A percentile compares a stretch with the other conserved stretches of the same genome.
Evolutionary conservation across 2,113 vertebrate genomes (phyloP).

Genomic region (Megalops atlanticus): DNA sequence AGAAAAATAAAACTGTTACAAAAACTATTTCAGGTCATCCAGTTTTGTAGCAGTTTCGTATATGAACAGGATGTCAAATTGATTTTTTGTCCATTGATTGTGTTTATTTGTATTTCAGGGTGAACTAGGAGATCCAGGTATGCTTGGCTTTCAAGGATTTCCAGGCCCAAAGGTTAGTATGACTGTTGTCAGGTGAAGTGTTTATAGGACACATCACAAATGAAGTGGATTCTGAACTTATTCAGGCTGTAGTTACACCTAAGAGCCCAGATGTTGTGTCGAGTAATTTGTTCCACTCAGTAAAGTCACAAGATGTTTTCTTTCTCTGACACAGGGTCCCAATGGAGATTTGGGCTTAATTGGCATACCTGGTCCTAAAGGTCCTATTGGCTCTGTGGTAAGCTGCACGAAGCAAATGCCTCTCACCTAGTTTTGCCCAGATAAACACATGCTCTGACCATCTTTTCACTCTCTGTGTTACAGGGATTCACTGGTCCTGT

Average conservation of each 20-base stretch:
- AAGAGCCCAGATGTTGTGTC: neutral
- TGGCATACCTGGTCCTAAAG: conserved; percentile 87
- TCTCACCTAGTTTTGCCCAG: neutral
- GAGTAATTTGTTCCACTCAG: neutral
- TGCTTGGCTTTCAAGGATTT: conserved; percentile 90
- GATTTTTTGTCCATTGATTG: neutral
- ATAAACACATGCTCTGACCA: neutral
- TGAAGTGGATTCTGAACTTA: neutral
- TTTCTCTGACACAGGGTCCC: conserved; percentile 78
- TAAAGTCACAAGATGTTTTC: neutral
- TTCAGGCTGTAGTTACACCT: neutral
- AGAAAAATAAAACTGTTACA: neutral
- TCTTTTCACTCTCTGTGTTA: conserved; percentile 53
- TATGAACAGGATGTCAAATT: neutral
- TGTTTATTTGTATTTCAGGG: conserved; percentile 71
- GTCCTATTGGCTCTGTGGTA: conserved; percentile 83
- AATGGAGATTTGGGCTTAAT: conserved; percentile 78
- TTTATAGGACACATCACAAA: conserved; percentile 29
- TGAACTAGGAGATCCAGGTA: conserved; percentile 81
- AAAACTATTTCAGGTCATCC: neutral
- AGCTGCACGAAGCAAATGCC: conserved; percentile 51
- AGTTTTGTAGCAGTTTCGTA: neutral
- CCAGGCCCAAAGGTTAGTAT: conserved; percentile 87
- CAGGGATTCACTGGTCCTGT: conserved; percentile 87
- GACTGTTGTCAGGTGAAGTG: neutral